Conservation (phyloP, 2,797 vertebrate species). For the Cryptoblepharus egeriae region DNA sequence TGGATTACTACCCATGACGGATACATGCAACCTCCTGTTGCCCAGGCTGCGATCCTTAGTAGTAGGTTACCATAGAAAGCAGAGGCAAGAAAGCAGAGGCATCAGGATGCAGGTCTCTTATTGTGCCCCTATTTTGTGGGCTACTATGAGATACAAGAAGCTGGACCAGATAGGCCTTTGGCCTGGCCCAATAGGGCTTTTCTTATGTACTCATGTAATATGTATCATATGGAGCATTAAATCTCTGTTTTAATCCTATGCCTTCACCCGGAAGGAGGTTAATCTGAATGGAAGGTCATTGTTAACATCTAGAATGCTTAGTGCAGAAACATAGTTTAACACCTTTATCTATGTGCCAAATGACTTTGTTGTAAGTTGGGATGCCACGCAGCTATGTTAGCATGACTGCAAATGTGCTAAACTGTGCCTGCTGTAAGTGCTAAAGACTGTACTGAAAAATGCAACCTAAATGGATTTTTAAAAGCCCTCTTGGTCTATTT, state of each 20-base stretch:
- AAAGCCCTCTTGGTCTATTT: conserved; percentile 19
- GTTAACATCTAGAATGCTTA: neutral
- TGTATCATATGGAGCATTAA: neutral
- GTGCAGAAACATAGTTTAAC: neutral
- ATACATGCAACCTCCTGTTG: too few relatives aligned
- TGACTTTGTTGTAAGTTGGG: conserved; percentile 18
- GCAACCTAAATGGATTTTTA: conserved; percentile 20
- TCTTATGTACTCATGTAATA: too few relatives aligned
- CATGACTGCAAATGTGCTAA: neutral
- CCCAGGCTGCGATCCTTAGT: too few relatives aligned
- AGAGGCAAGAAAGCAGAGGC: too few relatives aligned
- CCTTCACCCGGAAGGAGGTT: neutral
- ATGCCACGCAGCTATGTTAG: neutral
- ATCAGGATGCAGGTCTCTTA: too few relatives aligned
- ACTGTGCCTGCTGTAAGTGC: neutral
- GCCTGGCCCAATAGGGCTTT: too few relatives aligned
- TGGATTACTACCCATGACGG: too few relatives aligned
- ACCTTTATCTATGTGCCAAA: conserved; percentile 1
- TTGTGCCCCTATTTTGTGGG: too few relatives aligned
- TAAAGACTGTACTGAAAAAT: conserved; percentile 11
- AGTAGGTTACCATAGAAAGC: too few relatives aligned
- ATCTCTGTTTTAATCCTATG: neutral
- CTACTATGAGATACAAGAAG: too few relatives aligned
- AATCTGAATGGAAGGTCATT: neutral
- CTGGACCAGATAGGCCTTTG: too few relatives aligned